Evolutionary conservation across 2,888 invertebrate genomes (phyloP).

Genomic region (Tricholauxania praeusta): DNA sequence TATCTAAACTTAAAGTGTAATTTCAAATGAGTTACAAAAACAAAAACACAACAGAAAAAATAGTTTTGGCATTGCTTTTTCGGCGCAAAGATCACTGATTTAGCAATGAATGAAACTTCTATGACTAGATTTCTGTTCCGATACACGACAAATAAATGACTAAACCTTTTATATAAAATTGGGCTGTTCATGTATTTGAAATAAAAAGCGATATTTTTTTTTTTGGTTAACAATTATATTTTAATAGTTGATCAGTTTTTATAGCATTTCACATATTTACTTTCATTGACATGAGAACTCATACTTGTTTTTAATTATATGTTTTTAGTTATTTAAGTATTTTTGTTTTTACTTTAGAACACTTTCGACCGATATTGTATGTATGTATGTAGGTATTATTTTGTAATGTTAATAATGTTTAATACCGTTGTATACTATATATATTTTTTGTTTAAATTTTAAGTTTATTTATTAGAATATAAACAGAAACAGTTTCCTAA

Average conservation of each 20-base stretch:
- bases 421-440: no score
- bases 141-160: no score
- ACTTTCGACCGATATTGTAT: slow-evolving; percentile 34
- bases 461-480: neutral
- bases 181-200: no score
- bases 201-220: slow-evolving; percentile 40
- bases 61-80: no score
- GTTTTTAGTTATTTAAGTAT: neutral
- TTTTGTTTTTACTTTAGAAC: slow-evolving; percentile 22
- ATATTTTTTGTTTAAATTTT: neutral
- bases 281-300: slow-evolving; percentile 31
- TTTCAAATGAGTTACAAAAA: no score
- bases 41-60: no score
- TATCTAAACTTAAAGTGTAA: no score
- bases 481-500: slow-evolving; percentile 16
- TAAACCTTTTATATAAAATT: no score
- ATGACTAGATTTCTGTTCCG: no score
- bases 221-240: slow-evolving; percentile 68
- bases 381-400: neutral
- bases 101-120: no score
- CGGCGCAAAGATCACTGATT: no score
- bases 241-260: slow-evolving; percentile 61
- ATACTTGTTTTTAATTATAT: slow-evolving; percentile 11
- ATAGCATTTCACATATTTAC: slow-evolving; percentile 49
- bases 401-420: slow-evolving; percentile 1